These are phyloP conservation scores for Lutjanus erythropterus DNA, from an alignment of 2,113 vertebrate genomes.

Conservation along the genomic window DNA sequence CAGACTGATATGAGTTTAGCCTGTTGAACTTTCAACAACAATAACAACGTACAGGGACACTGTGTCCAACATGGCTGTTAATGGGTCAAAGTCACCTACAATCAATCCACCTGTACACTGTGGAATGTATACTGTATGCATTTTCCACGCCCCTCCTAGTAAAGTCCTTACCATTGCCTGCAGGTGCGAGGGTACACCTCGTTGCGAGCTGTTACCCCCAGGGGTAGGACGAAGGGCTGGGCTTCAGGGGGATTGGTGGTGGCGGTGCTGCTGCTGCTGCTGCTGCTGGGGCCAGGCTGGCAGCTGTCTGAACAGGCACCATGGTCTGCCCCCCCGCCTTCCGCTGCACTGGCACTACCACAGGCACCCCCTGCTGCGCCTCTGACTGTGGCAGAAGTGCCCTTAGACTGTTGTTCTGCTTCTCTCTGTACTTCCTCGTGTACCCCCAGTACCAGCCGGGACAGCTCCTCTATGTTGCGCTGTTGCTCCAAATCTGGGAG, in stretches of 20 bases:
- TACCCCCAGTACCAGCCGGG: conserved; percentile 89
- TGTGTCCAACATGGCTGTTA: neutral
- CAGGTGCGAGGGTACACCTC: conserved; percentile 95
- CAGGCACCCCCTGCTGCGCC: conserved; percentile 44
- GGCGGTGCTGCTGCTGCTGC: too few species aligned
- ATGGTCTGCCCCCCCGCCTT: conserved; percentile 37
- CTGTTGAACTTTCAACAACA: neutral
- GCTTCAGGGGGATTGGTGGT: conserved; percentile 55
- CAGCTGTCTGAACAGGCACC: conserved; percentile 54
- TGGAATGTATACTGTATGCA: neutral
- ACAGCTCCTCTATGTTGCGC: conserved; percentile 91
- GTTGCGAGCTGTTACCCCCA: conserved; percentile 94
- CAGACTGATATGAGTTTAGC: neutral
- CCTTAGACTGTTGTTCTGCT: conserved; percentile 42
- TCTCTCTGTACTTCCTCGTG: conserved; percentile 89
- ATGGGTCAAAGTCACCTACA: neutral
- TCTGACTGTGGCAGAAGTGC: neutral
- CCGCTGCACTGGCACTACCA: conserved; percentile 31
- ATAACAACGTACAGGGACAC: neutral
- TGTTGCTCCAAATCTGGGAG: conserved; percentile 91
- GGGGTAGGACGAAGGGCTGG: conserved; percentile 91
- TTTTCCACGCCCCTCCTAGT: neutral
- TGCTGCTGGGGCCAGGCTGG: conserved; percentile 46
- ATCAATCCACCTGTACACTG: neutral
- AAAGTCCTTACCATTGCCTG: conserved; percentile 89